Base-by-base conservation (phyloP, 2,888 invertebrate species). In the Mythimna ferrago region DNA sequence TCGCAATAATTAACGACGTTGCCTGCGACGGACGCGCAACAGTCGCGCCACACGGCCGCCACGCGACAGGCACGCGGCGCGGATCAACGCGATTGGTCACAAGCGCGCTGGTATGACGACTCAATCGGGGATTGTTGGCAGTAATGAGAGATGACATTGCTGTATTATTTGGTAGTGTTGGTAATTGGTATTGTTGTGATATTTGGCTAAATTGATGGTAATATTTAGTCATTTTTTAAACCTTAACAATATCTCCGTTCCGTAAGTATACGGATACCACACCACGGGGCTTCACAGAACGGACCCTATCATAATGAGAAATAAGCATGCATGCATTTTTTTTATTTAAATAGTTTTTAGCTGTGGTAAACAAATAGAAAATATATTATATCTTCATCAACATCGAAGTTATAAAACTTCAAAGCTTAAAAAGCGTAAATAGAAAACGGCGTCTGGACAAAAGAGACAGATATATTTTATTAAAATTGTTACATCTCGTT, bases 131-230 rank as follows among this genome's bases (percentile, higher is more conserved):
- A 92, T 92, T 90, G 92, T 88, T 89, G 89, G 81, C 87, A 75
- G 85, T 94, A 94, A 95, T 93, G 93, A 94, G 92, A 85, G 92
- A 91, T 94, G 94, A 94, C 94, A 93, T 91, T 88, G 92, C 92
- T 92, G 91, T 92, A 92, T 69, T 91, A 91, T 89, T 89, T 90
- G 83, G 83, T 66, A 81, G 77, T 77, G 72, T 65, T 48, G 3
- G 21, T 21, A 73, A 73, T 76, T 58, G 32, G 19, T 60, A 64
- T 60, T 60, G 66, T 78, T 80, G 3, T 54, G 21, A 54, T 68
- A 56, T 68, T 74, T 74, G 51, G 14, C 5, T 21, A 21, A 21
- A 73, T 58, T 32, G 38, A 10, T 6, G 6, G 44, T 2, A 9
- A 10, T n/a, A 19, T 48, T 48, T 26, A 21, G 35, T 61, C 14